A percentile compares a stretch with the other conserved stretches of the same genome.
phyloP scores from a whole-genome alignment of 2,113 vertebrate species.

The Upupa epops region DNA sequence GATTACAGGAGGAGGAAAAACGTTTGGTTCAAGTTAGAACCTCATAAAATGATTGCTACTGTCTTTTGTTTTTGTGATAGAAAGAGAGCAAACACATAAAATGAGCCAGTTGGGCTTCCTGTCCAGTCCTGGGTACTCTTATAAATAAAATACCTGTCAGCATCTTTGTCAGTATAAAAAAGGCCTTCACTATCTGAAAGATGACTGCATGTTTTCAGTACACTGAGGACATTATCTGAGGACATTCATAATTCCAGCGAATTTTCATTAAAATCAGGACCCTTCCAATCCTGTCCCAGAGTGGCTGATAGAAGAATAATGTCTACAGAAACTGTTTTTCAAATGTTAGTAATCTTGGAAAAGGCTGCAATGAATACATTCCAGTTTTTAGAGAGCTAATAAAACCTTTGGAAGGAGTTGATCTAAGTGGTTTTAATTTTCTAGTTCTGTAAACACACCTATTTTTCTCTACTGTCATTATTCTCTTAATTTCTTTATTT shows the following conservation, averaged over 20 bases:
- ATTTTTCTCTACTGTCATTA: background rate
- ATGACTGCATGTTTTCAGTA: constrained; percentile 30
- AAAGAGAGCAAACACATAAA: background rate
- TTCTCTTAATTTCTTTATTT: background rate
- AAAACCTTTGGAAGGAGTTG: no score
- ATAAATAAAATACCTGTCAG: background rate
- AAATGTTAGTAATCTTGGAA: background rate
- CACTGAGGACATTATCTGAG: background rate
- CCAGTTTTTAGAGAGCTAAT: no score
- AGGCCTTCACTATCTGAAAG: background rate
- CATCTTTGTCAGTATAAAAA: background rate
- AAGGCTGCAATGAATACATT: constrained; percentile 7
- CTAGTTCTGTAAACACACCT: background rate
- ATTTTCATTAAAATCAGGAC: background rate
- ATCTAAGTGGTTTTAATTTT: no score
- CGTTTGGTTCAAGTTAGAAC: background rate
- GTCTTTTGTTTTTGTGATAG: background rate
- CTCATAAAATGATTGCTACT: background rate
- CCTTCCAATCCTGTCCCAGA: constrained; percentile 21
- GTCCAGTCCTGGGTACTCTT: background rate
- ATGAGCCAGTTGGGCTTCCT: background rate
- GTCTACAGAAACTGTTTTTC: background rate
- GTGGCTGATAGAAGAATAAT: background rate
- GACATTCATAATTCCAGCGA: background rate
- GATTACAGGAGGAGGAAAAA: background rate